These are phyloP conservation scores for Actias luna DNA, from an alignment of 2,888 invertebrate genomes.

Conservation along the genomic window DNA sequence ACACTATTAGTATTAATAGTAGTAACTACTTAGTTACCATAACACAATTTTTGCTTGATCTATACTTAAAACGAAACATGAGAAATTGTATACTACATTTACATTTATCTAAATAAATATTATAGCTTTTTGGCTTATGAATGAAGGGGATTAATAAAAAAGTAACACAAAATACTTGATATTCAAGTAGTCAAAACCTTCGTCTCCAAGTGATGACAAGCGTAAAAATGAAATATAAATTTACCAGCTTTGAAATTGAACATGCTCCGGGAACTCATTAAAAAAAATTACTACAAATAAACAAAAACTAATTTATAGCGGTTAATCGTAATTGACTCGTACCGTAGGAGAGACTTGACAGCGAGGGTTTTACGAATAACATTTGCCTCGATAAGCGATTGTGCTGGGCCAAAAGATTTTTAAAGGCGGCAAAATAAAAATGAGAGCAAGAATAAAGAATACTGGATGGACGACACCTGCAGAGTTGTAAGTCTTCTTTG, in stretches of 20 bases:
- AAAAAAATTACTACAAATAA: constrained; percentile 4
- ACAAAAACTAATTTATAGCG: constrained; percentile 12
- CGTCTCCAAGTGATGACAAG: background rate
- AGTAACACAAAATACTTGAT: background rate
- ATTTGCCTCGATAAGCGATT: constrained; percentile 6
- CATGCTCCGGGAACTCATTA: background rate
- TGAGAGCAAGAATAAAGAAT: constrained; percentile 50
- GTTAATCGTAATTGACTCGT: constrained; percentile 18
- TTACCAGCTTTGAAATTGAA: background rate
- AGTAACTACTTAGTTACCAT: too few relatives aligned
- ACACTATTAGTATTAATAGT: too few relatives aligned
- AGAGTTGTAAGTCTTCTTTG: constrained; percentile 75
- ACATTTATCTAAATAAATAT: too few relatives aligned
- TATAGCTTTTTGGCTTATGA: too few relatives aligned
- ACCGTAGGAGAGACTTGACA: constrained; percentile 10
- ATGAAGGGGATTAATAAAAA: too few relatives aligned
- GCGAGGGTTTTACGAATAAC: constrained; percentile 8
- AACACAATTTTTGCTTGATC: too few relatives aligned
- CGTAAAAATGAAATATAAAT: background rate
- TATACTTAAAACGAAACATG: too few relatives aligned
- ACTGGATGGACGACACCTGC: constrained; percentile 69
- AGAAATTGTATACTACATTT: too few relatives aligned
- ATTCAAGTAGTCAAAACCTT: background rate
- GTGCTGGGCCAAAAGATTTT: constrained; percentile 15
- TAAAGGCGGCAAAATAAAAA: constrained; percentile 48